These are phyloP conservation scores for Zootermopsis nevadensis DNA, from an alignment of 2,888 invertebrate species.

Conservation along the genomic window DNA sequence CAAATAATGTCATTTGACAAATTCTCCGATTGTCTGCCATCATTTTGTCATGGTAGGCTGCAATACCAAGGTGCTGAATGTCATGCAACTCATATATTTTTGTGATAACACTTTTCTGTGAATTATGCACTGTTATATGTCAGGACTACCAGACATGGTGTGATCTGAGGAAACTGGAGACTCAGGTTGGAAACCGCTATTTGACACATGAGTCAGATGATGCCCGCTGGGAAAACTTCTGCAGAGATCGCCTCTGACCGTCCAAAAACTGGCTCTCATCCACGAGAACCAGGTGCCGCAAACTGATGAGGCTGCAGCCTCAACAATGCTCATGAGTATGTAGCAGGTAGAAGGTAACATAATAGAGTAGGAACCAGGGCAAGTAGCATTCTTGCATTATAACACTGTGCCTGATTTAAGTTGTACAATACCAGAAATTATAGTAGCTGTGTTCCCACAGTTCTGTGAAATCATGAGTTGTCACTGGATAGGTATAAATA, in stretches of 20 bases:
- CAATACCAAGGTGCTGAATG: too few relatives aligned
- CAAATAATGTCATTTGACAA: too few relatives aligned
- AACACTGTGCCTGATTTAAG: not conserved
- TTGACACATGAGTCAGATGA: slow-evolving; percentile 94
- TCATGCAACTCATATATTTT: too few relatives aligned
- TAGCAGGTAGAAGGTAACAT: not conserved
- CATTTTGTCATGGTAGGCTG: too few relatives aligned
- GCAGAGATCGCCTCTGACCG: slow-evolving; percentile 58
- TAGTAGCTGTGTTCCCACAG: not conserved
- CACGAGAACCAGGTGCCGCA: slow-evolving; percentile 46
- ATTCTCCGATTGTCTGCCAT: too few relatives aligned
- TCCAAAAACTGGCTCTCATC: slow-evolving; percentile 51
- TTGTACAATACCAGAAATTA: not conserved
- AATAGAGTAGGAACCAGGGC: not conserved
- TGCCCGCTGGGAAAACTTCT: slow-evolving; percentile 82
- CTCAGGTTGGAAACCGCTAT: slow-evolving; percentile 81
- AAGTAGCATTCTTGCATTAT: not conserved
- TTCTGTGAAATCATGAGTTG: too few relatives aligned
- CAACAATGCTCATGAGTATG: slow-evolving; percentile 14
- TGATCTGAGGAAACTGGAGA: slow-evolving; percentile 90
- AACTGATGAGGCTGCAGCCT: slow-evolving; percentile 38
- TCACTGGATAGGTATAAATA: too few relatives aligned
- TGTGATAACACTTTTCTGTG: too few relatives aligned
- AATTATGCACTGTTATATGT: too few relatives aligned
- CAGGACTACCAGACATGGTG: slow-evolving; percentile 94